phyloP scores from a whole-genome alignment of 2,113 vertebrate species.

The Leuciscus idus region DNA sequence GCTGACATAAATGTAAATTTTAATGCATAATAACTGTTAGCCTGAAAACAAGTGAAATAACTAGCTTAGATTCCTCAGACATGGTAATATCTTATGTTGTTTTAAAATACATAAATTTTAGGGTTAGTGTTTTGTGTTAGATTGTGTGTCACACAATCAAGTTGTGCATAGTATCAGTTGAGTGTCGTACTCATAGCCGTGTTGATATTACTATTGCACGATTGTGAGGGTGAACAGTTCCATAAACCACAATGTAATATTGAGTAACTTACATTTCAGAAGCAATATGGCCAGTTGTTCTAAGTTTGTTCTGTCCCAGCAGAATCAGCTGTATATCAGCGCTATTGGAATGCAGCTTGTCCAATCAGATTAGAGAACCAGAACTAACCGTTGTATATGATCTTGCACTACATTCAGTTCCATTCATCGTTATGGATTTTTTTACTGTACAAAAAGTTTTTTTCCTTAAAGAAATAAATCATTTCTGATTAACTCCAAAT shows the following conservation, averaged over 20 bases:
- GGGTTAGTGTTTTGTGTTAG: not conserved
- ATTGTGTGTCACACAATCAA: too few species aligned
- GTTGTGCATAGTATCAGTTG: not conserved
- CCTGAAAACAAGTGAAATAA: not conserved
- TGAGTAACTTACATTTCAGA: not conserved
- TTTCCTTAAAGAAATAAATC: not conserved
- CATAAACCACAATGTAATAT: not conserved
- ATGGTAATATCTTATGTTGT: not conserved
- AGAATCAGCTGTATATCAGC: not conserved
- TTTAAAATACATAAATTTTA: not conserved
- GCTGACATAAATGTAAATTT: not conserved
- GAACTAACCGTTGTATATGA: not conserved
- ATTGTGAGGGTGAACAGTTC: not conserved
- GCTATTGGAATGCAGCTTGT: not conserved
- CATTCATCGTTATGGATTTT: not conserved
- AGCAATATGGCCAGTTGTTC: not conserved
- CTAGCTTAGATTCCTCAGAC: not conserved
- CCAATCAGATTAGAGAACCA: not conserved
- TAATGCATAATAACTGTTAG: not conserved
- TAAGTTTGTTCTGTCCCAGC: not conserved
- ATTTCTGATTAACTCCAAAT: not conserved
- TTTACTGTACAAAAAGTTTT: not conserved
- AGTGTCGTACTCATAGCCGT: not conserved
- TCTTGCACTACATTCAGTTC: not conserved
- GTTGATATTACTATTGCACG: not conserved